These are phyloP conservation scores for Rhagonycha lutea DNA, from an alignment of 2,888 invertebrate species.

Conservation along the genomic window DNA sequence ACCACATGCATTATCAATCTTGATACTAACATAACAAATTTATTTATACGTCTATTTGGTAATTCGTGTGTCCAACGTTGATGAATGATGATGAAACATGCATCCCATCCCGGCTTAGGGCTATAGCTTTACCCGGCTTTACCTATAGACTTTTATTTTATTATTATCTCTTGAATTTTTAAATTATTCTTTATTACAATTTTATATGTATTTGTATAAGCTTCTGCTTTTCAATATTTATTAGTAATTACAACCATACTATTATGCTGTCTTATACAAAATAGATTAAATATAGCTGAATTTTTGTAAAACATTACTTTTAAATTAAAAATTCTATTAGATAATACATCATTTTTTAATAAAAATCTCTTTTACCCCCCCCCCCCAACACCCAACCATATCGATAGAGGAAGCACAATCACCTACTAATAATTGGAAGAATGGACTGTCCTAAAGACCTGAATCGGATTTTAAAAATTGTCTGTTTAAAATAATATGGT, in stretches of 20 bases:
- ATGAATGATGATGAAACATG: background rate
- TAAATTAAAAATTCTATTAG: background rate
- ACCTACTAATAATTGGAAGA: too few relatives aligned
- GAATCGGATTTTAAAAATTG: too few relatives aligned
- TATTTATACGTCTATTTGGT: background rate
- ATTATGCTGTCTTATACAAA: slow-evolving; percentile 1
- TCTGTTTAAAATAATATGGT: too few relatives aligned
- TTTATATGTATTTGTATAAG: slow-evolving; percentile 5
- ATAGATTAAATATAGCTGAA: background rate
- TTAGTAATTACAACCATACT: background rate
- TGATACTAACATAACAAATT: background rate
- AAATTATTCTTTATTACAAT: background rate
- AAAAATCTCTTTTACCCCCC: background rate
- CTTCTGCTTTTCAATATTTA: background rate
- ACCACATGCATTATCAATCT: background rate
- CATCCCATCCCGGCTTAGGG: background rate
- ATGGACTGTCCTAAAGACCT: too few relatives aligned
- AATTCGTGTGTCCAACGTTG: background rate
- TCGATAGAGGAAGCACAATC: too few relatives aligned
- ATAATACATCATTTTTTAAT: background rate
- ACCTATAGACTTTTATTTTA: background rate
- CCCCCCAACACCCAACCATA: too few relatives aligned
- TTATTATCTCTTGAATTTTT: background rate
- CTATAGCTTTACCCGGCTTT: background rate
- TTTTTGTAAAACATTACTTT: background rate